Evolutionary conservation across 2,797 vertebrate genomes (phyloP), one percentile per base, ranked within the genome.

Genomic region (Nyctalus aviator): DNA sequence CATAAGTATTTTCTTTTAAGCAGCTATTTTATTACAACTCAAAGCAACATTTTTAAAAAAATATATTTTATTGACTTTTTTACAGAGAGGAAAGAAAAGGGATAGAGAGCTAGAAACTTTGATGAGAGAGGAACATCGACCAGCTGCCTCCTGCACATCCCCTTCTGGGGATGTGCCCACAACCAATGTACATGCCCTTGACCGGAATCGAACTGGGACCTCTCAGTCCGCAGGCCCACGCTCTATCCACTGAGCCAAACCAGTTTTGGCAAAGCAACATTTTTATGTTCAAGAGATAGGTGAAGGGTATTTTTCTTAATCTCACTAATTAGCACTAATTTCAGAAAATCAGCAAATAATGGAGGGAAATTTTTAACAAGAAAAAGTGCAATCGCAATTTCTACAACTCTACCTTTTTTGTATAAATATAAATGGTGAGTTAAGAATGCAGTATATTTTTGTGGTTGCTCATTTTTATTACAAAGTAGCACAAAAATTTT

Each of bases 301-400:
- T 50, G 57, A 79, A 77, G 15, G 21, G 0, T 75, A 14, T 84
- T 88, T 59, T 57, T 62, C 71, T 76, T 72, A 69, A 46, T 48
- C 6, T 83, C 25, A 71, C n/a, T 64, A 53, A 83, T 30, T 18
- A 59, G 84, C 46, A 75, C 14, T 35, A 48, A 44, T 73, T 88
- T 91, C n/a, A 68, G 41, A 91, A 53, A 84, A 95, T 83, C 6
- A 66, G 48, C 41, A 68, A 81, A 46, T 78, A 35, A 55, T 15
- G 14, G 13, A 53, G 18, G 35, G 37, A 18, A 44, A 5, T 64
- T 50, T 89, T 86, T 83, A 32, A 46, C 35, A 68, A 55, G 18
- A 93, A 92, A 84, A 84, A 27, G 1, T 69, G 2, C 64, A 35
- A 18, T 32, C 79, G 1, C 84, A 35, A 68, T 66, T 86, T 87